Percentiles rank a stretch among this genome's conserved stretches.
Conservation (phyloP, 2,113 vertebrate species). For the Poeciliopsis turrubarensis region DNA sequence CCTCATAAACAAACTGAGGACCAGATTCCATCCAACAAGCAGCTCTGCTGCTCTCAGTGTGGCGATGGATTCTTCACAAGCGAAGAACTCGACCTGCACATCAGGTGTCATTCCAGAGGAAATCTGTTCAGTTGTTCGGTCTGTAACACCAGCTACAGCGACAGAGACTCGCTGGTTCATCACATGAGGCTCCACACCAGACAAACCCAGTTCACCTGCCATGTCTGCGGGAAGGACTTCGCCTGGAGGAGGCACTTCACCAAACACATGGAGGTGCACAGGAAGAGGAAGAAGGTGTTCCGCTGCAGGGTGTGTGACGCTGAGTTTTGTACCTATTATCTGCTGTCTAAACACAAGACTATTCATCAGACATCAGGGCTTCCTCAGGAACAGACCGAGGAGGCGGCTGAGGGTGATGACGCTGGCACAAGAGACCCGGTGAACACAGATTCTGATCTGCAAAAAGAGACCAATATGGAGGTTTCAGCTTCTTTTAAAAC, state of each 20-base stretch:
- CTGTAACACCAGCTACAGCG: conserved; percentile 11
- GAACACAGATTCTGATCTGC: background rate
- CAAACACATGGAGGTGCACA: conserved; percentile 27
- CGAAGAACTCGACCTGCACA: conserved; percentile 11
- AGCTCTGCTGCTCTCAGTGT: conserved; percentile 2
- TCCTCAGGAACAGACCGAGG: background rate
- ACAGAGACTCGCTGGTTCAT: conserved; percentile 4
- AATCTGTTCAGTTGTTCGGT: conserved; percentile 33
- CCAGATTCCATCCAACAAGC: background rate
- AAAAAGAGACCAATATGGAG: conserved; percentile 2
- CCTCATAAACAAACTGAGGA: background rate
- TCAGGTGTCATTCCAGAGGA: conserved; percentile 4
- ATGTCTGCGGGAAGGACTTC: conserved; percentile 30
- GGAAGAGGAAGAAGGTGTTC: background rate
- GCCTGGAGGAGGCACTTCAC: conserved; percentile 29
- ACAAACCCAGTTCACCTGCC: conserved; percentile 33
- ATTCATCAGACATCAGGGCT: background rate
- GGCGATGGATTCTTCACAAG: background rate
- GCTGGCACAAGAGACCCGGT: conserved; percentile 9
- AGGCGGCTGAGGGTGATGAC: conserved; percentile 12
- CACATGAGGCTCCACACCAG: conserved; percentile 40
- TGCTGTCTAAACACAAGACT: conserved; percentile 13
- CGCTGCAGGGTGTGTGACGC: conserved; percentile 1
- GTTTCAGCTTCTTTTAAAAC: background rate
- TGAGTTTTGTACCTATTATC: conserved; percentile 19